Percentiles rank a stretch among this genome's conserved stretches.
Evolutionary conservation across 2,797 vertebrate genomes (phyloP).

Genomic region (Apogon hyalosoma): DNA sequence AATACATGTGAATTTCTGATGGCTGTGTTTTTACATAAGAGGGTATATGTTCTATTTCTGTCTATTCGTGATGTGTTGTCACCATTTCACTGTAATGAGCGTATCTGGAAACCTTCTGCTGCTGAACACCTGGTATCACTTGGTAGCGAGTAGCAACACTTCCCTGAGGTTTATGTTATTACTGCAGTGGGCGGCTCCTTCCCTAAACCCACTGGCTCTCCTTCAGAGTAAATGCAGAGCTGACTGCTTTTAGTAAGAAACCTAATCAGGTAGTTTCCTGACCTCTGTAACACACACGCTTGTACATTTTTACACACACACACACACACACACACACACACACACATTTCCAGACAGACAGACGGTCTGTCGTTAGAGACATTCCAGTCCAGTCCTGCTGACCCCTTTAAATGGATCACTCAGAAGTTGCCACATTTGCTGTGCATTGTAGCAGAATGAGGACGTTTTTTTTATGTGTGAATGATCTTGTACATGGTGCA

Average conservation of each 20-base stretch:
- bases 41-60: neutral
- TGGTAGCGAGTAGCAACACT: neutral
- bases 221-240: constrained; percentile 52
- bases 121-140: constrained; percentile 38
- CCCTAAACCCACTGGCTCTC: constrained; percentile 9
- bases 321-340: neutral
- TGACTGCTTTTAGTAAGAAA: constrained; percentile 43
- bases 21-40: too few relatives aligned
- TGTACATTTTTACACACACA: constrained; percentile 13
- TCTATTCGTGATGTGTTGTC: neutral
- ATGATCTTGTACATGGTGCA: constrained; percentile 9
- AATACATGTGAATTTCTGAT: too few relatives aligned
- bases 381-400: constrained; percentile 24
- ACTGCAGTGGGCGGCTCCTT: constrained; percentile 24
- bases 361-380: constrained; percentile 16
- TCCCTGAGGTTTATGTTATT: constrained; percentile 15
- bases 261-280: constrained; percentile 56
- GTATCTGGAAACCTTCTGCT: neutral
- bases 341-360: neutral
- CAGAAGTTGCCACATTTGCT: neutral
- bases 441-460: constrained; percentile 30
- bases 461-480: constrained; percentile 21
- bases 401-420: neutral
- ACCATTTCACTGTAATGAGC: neutral
- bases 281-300: constrained; percentile 25